These are phyloP conservation scores for Nipponia nippon DNA, from an alignment of 2,113 vertebrate species.

Conservation along the genomic window DNA sequence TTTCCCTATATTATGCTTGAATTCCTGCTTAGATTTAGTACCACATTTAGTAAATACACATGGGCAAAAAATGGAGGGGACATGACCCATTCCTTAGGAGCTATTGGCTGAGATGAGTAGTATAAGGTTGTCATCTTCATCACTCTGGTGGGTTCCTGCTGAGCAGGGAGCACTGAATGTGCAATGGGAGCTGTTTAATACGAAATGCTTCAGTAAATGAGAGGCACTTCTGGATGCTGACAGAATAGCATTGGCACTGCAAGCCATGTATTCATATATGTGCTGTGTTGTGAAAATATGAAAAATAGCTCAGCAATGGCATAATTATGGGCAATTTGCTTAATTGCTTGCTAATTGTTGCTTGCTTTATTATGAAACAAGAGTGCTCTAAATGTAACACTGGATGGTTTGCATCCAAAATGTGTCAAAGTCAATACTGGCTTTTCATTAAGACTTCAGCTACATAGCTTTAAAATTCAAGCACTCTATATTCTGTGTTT, in stretches of 20 bases:
- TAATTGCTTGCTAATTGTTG: constrained; percentile 72
- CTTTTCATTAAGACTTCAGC: constrained; percentile 52
- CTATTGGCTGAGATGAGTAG: constrained; percentile 72
- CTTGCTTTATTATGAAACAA: constrained; percentile 71
- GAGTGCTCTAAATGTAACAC: constrained; percentile 59
- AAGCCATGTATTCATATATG: constrained; percentile 58
- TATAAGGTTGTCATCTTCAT: constrained; percentile 72
- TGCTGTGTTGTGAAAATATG: constrained; percentile 69
- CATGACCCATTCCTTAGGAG: constrained; percentile 8
- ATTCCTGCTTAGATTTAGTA: constrained; percentile 35
- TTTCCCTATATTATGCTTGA: constrained; percentile 38
- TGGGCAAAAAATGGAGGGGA: neutral
- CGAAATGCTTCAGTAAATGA: constrained; percentile 58
- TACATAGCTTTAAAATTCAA: neutral
- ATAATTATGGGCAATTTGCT: constrained; percentile 76
- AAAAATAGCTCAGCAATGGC: constrained; percentile 71
- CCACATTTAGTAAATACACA: constrained; percentile 34
- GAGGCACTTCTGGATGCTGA: constrained; percentile 69
- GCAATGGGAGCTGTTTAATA: constrained; percentile 61
- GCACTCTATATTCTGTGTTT: neutral
- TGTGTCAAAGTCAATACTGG: constrained; percentile 37
- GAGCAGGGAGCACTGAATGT: constrained; percentile 64
- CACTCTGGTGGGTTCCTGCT: constrained; percentile 69
- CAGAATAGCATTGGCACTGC: constrained; percentile 65
- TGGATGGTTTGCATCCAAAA: constrained; percentile 63